Base-by-base conservation (phyloP, 1,140 invertebrate species). In the Papilio xuthus region DNA sequence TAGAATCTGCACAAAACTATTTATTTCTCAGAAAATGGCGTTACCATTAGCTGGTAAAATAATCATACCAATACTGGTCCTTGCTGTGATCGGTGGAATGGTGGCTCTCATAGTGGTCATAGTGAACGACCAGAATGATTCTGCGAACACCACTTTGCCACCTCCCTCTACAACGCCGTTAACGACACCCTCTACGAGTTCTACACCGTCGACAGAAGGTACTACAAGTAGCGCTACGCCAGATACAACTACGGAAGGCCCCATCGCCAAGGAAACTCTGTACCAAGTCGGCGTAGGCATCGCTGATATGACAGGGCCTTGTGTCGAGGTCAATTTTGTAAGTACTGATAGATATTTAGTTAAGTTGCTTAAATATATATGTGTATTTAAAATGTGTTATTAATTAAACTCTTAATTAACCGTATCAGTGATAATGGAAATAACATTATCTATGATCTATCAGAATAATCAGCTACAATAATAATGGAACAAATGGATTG, bases 281-380 rank as follows among this genome's bases (percentile, higher is more conserved):
- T 91, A 89, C 26, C 41, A 84, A 26, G 95, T 98, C 69, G 97
- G 97, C 41, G 95, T 97, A 2, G 98, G 97, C 1, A 97, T 97
- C 77, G 97, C 96, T 0, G 98, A 98, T 92, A 95, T 97, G 81
- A 99, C 98, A 0, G 98, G 98, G 71, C 98, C 98, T 2, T 95
- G 96, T 18, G 97, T 97, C n/a, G 98, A 98, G 94, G 96, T 99
- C 80, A 96, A 96, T 84, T 98, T 99, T 94, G 98, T 99, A 95
- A 96, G 97, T 96, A 85, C 76, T 72, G 18, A 50, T 72, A 9
- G 15, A 42, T 72, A 32, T 63, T 12, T 78, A 1, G 44, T 75
- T 23, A 2, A 67, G 15, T 67, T 67, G 3, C 26, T 67, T 67
- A 67, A 67, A 4, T 26, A 2, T 50, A 18, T 15, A 18, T 18